Evolutionary conservation across 2,113 vertebrate genomes (phyloP), one percentile per base, ranked within the genome.

Genomic region (Otis tarda): DNA sequence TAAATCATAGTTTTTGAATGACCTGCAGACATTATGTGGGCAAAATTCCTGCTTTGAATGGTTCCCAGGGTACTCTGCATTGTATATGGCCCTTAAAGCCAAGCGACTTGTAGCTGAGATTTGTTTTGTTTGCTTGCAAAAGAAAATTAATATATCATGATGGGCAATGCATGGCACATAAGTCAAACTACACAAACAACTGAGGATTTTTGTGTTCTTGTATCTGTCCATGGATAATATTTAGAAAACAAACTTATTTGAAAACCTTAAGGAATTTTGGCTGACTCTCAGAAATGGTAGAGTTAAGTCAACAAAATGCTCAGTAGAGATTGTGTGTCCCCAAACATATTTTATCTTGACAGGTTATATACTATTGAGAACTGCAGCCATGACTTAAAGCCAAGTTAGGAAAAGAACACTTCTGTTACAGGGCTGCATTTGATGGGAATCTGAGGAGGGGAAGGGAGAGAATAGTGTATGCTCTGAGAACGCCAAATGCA

Each of bases 221-320:
- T 70, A 8, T 87, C 73, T 83, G 57, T 80, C 93, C 84, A 89
- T 95, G 71, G 95, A 95, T 94, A 97, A 97, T 96, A 97, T 97
- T 98, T 98, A 97, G 96, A 95, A 98, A 97, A 96, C 77, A 93
- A 90, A 96, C 84, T 76, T 27, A 79, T 97, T 95, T 93, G 84
- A 96, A 97, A 95, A 94, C 90, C 79, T 83, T 95, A 82, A 97
- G 82, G 95, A 97, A 97, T 97, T 92, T 98, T 98, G 98, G 95
- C 97, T 93, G 91, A 39, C 45, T 97, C 96, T 95, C 96, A 97
- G 89, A 95, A 98, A 94, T 90, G 75, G 94, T 77, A 75, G 95
- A 97, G 86, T 97, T 97, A 97, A 97, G 92, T 97, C 96, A 97
- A 96, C 92, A 96, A 97, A 98, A 97, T 87, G 91, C 95, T 97